These are phyloP conservation scores for Philonicus albiceps DNA, from an alignment of 2,888 invertebrate genomes.

Conservation along the genomic window DNA sequence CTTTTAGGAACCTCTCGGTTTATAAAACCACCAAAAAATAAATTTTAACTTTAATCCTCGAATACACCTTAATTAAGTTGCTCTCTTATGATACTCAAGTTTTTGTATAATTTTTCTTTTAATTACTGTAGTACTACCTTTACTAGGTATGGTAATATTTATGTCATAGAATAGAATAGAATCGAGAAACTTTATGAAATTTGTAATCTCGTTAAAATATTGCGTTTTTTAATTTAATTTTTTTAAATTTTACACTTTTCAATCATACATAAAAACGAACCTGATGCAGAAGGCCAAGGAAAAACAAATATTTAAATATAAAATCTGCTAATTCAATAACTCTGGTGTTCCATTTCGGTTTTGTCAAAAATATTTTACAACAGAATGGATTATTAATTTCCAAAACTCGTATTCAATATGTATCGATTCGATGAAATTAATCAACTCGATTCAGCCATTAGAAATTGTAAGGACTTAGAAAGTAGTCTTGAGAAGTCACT, in stretches of 20 bases:
- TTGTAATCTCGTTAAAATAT: too few relatives aligned
- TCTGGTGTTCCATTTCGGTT: background rate
- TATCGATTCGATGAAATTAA: conserved; percentile 26
- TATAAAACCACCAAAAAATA: too few relatives aligned
- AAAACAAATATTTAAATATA: background rate
- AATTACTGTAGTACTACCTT: too few relatives aligned
- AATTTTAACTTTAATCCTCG: too few relatives aligned
- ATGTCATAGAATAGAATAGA: too few relatives aligned
- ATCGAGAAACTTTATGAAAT: too few relatives aligned
- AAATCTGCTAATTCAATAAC: background rate
- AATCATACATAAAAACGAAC: background rate
- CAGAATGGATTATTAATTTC: background rate
- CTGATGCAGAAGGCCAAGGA: background rate
- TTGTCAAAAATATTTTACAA: background rate
- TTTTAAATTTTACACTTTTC: background rate
- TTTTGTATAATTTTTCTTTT: too few relatives aligned
- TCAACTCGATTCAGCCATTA: conserved; percentile 42
- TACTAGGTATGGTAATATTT: too few relatives aligned
- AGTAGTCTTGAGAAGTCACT: conserved; percentile 42
- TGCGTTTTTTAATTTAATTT: too few relatives aligned
- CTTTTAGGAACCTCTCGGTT: too few relatives aligned
- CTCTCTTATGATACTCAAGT: too few relatives aligned
- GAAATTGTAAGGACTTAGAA: conserved; percentile 45
- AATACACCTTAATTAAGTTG: too few relatives aligned
- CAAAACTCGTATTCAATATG: background rate